phyloP scores from a whole-genome alignment of 2,888 invertebrate genomes.

The Druceiella hillmani region DNA sequence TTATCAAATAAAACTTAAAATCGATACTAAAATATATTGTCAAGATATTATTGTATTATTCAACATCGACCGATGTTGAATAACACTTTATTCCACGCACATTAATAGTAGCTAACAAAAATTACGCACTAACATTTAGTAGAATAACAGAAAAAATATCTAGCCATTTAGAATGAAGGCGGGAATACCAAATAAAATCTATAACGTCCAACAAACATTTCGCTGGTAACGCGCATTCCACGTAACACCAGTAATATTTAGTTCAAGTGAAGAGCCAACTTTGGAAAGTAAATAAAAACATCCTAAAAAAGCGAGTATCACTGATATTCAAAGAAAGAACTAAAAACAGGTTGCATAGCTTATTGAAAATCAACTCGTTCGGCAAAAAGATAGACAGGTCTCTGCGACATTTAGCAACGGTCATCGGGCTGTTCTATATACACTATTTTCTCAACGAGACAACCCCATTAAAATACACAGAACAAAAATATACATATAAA shows the following conservation, averaged over 20 bases:
- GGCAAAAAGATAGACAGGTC: slow-evolving; percentile 52
- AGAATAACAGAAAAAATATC: slow-evolving; percentile 39
- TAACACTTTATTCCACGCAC: slow-evolving; percentile 32
- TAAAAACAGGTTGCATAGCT: slow-evolving; percentile 54
- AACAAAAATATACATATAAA: slow-evolving; percentile 39
- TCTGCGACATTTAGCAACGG: slow-evolving; percentile 54
- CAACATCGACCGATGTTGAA: no score
- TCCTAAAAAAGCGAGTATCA: slow-evolving; percentile 52
- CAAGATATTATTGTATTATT: no score
- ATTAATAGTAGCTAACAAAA: slow-evolving; percentile 47
- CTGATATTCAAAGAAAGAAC: slow-evolving; percentile 47
- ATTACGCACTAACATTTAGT: slow-evolving; percentile 46
- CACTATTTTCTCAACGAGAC: slow-evolving; percentile 44
- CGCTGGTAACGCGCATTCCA: slow-evolving; percentile 48
- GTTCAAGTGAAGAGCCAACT: slow-evolving; percentile 46
- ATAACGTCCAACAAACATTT: slow-evolving; percentile 43
- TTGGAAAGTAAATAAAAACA: slow-evolving; percentile 51
- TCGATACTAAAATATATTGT: no score
- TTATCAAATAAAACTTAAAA: no score
- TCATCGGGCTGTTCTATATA: slow-evolving; percentile 52
- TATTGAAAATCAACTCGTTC: slow-evolving; percentile 52
- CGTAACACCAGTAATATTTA: slow-evolving; percentile 38
- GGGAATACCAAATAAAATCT: slow-evolving; percentile 45
- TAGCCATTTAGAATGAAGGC: slow-evolving; percentile 51
- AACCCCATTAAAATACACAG: slow-evolving; percentile 51